These are phyloP conservation scores for Hydropsyche betteni DNA, from an alignment of 2,888 invertebrate genomes.

Conservation along the genomic window DNA sequence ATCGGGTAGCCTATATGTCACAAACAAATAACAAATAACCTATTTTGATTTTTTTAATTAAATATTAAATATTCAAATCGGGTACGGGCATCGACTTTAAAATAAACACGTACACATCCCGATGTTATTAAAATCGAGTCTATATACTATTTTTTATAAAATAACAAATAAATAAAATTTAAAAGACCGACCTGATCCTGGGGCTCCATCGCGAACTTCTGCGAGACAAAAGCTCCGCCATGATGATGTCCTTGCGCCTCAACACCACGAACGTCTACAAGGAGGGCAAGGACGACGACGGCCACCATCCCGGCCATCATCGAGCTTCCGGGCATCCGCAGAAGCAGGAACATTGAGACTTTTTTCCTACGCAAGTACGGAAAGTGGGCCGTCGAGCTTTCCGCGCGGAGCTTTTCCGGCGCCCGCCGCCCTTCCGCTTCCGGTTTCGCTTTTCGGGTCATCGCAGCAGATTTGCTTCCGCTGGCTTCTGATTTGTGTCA, in stretches of 20 bases:
- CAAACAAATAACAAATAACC: too few relatives aligned
- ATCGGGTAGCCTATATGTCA: too few relatives aligned
- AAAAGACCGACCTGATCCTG: slow-evolving; percentile 70
- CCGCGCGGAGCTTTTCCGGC: slow-evolving; percentile 8
- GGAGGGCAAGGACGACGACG: too few relatives aligned
- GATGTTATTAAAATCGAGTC: too few relatives aligned
- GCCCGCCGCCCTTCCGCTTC: slow-evolving; percentile 40
- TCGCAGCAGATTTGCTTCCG: slow-evolving; percentile 45
- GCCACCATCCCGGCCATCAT: slow-evolving; percentile 1
- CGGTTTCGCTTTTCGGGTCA: slow-evolving; percentile 45
- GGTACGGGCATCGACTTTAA: too few relatives aligned
- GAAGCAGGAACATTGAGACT: slow-evolving; percentile 49
- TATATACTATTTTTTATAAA: too few relatives aligned
- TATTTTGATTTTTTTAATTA: too few relatives aligned
- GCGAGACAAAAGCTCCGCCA: slow-evolving; percentile 58
- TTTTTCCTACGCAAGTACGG: slow-evolving; percentile 43
- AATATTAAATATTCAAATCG: too few relatives aligned
- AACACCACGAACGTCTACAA: neutral
- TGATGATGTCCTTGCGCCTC: slow-evolving; percentile 32
- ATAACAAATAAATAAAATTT: neutral
- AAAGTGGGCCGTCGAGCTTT: neutral
- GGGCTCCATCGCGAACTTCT: slow-evolving; percentile 92
- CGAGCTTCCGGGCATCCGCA: slow-evolving; percentile 45
- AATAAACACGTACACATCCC: too few relatives aligned
- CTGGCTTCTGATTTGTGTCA: slow-evolving; percentile 47